A percentile compares a stretch with the other conserved stretches of the same genome.
Conservation (phyloP, 1,140 invertebrate species). For the Ceratosolen solmsi region DNA sequence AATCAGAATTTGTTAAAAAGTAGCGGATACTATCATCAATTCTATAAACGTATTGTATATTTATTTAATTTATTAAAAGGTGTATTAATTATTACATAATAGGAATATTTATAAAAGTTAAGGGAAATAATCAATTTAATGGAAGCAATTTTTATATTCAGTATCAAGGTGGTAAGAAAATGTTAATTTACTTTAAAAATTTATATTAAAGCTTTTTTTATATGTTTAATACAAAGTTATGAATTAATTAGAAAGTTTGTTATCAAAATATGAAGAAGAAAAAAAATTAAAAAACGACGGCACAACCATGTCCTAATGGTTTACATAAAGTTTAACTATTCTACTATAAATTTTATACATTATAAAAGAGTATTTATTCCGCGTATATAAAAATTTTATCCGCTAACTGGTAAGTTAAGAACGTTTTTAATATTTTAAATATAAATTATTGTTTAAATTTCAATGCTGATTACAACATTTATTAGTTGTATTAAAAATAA, state of each 20-base stretch:
- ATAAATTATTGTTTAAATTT: no score
- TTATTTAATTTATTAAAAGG: neutral
- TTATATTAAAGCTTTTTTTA: neutral
- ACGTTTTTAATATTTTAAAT: no score
- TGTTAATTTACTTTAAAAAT: neutral
- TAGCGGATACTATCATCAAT: neutral
- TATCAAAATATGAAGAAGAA: no score
- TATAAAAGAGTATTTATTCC: no score
- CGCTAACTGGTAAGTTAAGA: no score
- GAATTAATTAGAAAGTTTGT: no score
- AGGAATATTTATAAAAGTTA: neutral
- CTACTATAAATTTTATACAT: neutral
- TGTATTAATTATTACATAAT: no score
- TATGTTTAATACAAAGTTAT: no score
- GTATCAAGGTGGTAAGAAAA: neutral
- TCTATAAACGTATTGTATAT: neutral
- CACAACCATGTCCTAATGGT: neutral
- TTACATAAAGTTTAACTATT: neutral
- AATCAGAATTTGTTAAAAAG: neutral
- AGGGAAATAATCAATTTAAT: neutral
- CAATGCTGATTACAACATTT: no score
- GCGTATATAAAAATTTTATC: no score
- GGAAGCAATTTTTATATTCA: neutral
- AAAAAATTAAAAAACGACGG: neutral
- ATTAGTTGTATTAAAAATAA: no score